Conservation (phyloP, 2,797 vertebrate species). For the Pelochelys cantorii region DNA sequence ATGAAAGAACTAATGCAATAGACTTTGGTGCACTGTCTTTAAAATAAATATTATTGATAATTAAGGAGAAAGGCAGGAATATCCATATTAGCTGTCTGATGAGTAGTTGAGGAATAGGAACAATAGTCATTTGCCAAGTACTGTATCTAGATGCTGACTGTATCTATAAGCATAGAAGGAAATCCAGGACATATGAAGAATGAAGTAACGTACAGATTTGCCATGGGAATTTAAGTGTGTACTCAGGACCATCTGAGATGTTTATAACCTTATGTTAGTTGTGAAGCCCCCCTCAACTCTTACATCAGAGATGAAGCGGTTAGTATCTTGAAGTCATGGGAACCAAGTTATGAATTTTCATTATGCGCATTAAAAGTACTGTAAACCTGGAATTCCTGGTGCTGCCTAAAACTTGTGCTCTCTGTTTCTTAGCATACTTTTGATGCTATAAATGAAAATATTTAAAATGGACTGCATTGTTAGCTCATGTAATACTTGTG, state of each 20-base stretch:
- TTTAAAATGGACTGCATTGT: neutral
- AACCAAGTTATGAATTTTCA: neutral
- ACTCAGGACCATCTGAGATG: neutral
- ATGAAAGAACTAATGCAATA: neutral
- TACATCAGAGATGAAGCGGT: neutral
- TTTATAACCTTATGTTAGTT: neutral
- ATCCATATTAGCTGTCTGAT: neutral
- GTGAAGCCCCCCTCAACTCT: neutral
- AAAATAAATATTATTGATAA: constrained; percentile 45
- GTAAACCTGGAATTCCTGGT: neutral
- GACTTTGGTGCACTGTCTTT: constrained; percentile 12
- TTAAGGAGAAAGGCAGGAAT: constrained; percentile 48
- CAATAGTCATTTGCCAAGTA: constrained; percentile 30
- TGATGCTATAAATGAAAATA: constrained; percentile 4
- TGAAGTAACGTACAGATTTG: neutral
- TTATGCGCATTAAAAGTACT: neutral
- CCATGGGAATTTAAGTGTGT: neutral
- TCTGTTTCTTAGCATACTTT: constrained; percentile 36
- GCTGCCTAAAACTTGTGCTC: neutral
- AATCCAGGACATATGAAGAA: neutral
- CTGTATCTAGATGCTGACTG: constrained; percentile 21
- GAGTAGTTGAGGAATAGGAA: constrained; percentile 3
- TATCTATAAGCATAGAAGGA: neutral
- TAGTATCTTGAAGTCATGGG: neutral
- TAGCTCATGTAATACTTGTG: constrained; percentile 33